A percentile compares a stretch with the other conserved stretches of the same genome.
These are phyloP conservation scores for Carassius auratus DNA, from an alignment of 2,113 vertebrate genomes.

Conservation along the genomic window DNA sequence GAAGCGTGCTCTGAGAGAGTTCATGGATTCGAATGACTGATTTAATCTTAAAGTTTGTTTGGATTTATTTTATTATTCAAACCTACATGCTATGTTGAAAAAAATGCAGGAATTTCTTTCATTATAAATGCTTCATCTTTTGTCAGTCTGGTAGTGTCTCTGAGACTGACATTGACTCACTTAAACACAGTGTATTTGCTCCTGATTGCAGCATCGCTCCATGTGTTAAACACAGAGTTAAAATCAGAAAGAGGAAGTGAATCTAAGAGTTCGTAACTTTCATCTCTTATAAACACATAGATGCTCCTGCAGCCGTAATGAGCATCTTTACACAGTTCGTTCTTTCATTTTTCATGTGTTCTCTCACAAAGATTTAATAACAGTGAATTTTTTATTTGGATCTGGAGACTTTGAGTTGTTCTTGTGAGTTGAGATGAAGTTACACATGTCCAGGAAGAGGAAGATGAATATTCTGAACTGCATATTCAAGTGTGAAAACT, in stretches of 20 bases:
- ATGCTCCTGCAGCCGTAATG: neutral
- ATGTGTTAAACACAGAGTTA: neutral
- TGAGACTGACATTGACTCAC: too few species aligned
- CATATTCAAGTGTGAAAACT: neutral
- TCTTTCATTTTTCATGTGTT: neutral
- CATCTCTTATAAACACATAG: neutral
- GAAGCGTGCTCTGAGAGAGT: too few species aligned
- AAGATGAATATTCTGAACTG: neutral
- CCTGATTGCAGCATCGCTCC: neutral
- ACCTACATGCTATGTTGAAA: too few species aligned
- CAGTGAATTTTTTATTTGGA: neutral
- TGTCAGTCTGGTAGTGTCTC: too few species aligned
- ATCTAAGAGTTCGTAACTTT: neutral
- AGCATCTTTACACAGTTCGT: neutral
- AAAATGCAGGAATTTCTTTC: too few species aligned
- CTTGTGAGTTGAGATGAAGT: neutral
- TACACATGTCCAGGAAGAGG: neutral
- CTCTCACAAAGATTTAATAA: neutral
- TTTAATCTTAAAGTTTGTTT: too few species aligned
- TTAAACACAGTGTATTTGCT: neutral
- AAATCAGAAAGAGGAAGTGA: neutral
- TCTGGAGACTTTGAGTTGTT: neutral
- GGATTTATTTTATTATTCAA: too few species aligned
- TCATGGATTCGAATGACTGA: too few species aligned
- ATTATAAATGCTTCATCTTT: too few species aligned